Base-by-base conservation (phyloP, 2,113 vertebrate genomes). In the Macroglossus sobrinus region DNA sequence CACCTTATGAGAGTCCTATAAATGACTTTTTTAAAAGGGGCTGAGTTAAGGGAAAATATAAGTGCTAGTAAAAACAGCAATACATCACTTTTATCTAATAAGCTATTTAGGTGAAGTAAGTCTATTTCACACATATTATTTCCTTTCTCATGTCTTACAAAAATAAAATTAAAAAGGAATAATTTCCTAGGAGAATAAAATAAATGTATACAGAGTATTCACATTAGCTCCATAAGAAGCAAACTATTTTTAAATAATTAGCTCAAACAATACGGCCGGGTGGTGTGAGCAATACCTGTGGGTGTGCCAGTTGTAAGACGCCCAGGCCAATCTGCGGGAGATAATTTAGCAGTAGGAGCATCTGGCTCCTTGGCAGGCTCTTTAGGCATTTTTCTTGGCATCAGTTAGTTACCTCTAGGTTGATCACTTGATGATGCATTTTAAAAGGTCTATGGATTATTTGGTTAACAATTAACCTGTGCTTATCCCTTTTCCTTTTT, bases 301-400 rank as follows among this genome's bases (percentile, higher is more conserved):
- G 71, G 75, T 76, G 96, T 97, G 97, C 97, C 87, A 91, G 97
- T 94, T 92, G 72, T 81, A 72, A 91, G 84, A 92, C 43, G 89
- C 40, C 22, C 13, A 1, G 80, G 97, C 97, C 98, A 98, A 5
- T 82, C 96, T 98, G 95, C 93, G 89, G 89, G 97, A 98, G 97
- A 97, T 97, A 97, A 96, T 91, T 97, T 97, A 98, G 97, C 97
- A 94, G 96, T 22, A 94, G 94, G 92, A 98, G 97, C 98, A 98
- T 97, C 98, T 98, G 98, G 97, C 94, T 97, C 88, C 95, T 97
- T 98, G 98, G 97, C 97, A 98, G 71, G 19, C 30, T 97, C 45
- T 92, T 87, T 43, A 96, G 45, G 40, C 64, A 91, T 57, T 94
- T 98, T 97, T 97, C 61, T 93, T 97, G 97, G 97, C 89, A 97